A percentile compares a stretch with the other conserved stretches of the same genome.
Conservation (phyloP, 2,113 vertebrate species). For the Noturus placidus region DNA sequence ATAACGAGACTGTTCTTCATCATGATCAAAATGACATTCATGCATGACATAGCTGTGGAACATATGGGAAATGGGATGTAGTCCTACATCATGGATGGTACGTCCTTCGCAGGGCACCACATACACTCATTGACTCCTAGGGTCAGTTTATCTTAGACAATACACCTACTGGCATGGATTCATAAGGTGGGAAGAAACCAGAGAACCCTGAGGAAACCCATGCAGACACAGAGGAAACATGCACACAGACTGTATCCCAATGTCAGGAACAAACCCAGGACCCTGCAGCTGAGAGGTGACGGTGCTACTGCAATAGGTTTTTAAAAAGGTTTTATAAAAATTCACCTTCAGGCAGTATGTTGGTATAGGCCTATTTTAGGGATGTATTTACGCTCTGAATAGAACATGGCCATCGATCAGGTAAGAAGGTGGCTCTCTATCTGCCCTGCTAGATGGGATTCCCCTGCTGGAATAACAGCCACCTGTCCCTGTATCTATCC, state of each 20-base stretch:
- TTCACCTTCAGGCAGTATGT: background rate
- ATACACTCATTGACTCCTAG: background rate
- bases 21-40: background rate
- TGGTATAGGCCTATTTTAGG: conserved; percentile 52
- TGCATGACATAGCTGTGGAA: background rate
- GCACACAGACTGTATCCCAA: background rate
- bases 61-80: background rate
- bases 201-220: background rate
- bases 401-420: conserved; percentile 50
- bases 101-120: background rate
- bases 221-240: background rate
- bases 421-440: conserved; percentile 58
- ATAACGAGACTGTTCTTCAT: background rate
- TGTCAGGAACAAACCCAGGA: background rate
- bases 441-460: conserved; percentile 58
- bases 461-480: conserved; percentile 59
- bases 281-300: background rate
- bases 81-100: background rate
- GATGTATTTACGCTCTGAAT: conserved; percentile 52
- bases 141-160: background rate
- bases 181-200: background rate
- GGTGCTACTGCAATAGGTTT: background rate
- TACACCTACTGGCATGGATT: background rate
- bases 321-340: background rate
- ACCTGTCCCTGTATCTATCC: conserved; percentile 41